These are phyloP conservation scores for Platygyra sinensis DNA, from an alignment of 64 coral and sea anemone species.

Conservation along the genomic window DNA sequence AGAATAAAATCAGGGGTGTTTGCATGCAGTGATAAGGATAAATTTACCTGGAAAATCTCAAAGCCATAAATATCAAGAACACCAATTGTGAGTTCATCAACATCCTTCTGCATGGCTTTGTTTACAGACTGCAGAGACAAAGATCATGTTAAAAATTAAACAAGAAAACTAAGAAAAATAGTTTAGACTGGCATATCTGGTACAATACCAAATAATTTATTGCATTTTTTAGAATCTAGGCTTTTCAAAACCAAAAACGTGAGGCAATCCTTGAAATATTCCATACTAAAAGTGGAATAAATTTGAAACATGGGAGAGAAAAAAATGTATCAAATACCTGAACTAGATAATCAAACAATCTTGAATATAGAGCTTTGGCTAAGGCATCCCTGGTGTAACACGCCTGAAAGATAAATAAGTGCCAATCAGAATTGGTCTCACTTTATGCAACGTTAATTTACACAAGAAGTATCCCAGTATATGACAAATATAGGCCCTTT, in stretches of 20 bases:
- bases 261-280: no score
- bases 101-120: constrained; percentile 95
- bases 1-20: no score
- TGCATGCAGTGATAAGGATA: not conserved
- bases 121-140: constrained; percentile 79
- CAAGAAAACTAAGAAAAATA: not conserved
- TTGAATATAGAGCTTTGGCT: constrained; percentile 89
- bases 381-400: constrained; percentile 97
- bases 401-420: constrained; percentile 42
- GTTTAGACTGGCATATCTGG: no score
- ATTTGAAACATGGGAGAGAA: not conserved
- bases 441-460: not conserved
- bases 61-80: constrained; percentile 99
- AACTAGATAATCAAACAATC: constrained; percentile 95
- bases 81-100: constrained; percentile 87
- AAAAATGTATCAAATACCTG: constrained; percentile 55
- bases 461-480: not conserved
- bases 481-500: not conserved
- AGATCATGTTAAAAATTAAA: no score
- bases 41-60: constrained; percentile 95
- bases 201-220: no score
- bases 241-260: no score
- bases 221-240: no score
- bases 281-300: no score
- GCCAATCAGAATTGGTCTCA: not conserved